Evolutionary conservation across 2,113 vertebrate genomes (phyloP), one percentile per base, ranked within the genome.

Genomic region (Tricholaema leucomelas): DNA sequence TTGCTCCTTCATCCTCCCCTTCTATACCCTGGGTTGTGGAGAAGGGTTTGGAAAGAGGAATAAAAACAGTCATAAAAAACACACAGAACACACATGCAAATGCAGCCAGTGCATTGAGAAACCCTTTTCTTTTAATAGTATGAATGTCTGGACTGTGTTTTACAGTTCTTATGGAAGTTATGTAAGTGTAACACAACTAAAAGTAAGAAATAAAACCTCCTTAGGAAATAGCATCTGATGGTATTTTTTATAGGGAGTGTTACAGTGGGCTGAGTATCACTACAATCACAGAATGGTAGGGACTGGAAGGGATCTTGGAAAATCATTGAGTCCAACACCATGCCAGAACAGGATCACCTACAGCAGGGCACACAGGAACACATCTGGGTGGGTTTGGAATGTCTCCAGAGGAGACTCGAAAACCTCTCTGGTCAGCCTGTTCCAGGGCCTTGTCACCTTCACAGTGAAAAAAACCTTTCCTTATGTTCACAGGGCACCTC

Each of bases 1-100:
- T 99, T 94, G 99, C 99, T 92, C 99, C 99, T 95, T 99, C 99
- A 94, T 99, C 99, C 92, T 99, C 99, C 38, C 98, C 99, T 97
- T 99, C 99, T 87, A 99, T 97, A 52, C 99, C 99, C 99, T 99
- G 63, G 6, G 59, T 88, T 95, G 93, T 87, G 35, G 40, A 9
- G 50, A 88, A 72, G 2, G 5, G 15, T 93, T 79, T 72, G 92
- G 86, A 85, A 69, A 91, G 52, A 85, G 20, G 31, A 70, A 78
- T 55, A 72, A 63, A 44, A 74, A 16, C 10, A 75, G 20, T 64
- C 25, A 59, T 20, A 69, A 63, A 35, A 87, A 70, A 67, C 54
- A 80, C 5, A 70, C 55, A 44, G 31, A 65, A 27, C 11, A 71
- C 38, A 36, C 12, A 64, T 4, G 27, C 31, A 92, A 84, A 77